Conservation (phyloP, 1,140 invertebrate genomes). For the Neotoxoptera formosana region DNA sequence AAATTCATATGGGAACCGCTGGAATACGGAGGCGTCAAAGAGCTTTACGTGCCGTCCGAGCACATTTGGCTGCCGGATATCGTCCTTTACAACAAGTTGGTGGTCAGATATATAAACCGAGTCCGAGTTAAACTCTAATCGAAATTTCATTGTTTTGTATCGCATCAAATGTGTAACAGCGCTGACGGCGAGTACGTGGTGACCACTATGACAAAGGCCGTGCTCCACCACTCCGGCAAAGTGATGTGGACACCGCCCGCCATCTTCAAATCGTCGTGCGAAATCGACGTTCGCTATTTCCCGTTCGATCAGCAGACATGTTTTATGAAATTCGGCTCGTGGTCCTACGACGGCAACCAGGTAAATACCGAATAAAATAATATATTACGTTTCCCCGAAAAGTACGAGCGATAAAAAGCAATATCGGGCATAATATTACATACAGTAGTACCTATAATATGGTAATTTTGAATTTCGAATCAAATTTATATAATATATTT, state of each 20-base stretch:
- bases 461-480: too few relatives aligned
- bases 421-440: too few relatives aligned
- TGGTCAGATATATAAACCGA: neutral
- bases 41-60: constrained; percentile 90
- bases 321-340: constrained; percentile 96
- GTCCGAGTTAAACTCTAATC: too few relatives aligned
- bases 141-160: neutral
- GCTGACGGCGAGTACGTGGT: constrained; percentile 98
- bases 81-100: constrained; percentile 88
- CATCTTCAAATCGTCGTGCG: constrained; percentile 98
- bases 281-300: constrained; percentile 95
- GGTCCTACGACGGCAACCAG: constrained; percentile 97
- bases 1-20: constrained; percentile 95
- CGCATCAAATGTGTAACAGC: constrained; percentile 67
- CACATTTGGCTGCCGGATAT: constrained; percentile 96
- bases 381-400: neutral
- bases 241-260: constrained; percentile 92
- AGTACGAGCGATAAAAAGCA: too few relatives aligned
- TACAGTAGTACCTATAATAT: too few relatives aligned
- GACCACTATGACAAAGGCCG: constrained; percentile 97
- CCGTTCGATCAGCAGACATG: constrained; percentile 97
- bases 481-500: neutral
- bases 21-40: constrained; percentile 93
- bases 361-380: constrained; percentile 65
- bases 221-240: constrained; percentile 86